A percentile compares a stretch with the other conserved stretches of the same genome.
Conservation (phyloP, 2,888 invertebrate genomes). For the Pristionchus entomophagus region DNA sequence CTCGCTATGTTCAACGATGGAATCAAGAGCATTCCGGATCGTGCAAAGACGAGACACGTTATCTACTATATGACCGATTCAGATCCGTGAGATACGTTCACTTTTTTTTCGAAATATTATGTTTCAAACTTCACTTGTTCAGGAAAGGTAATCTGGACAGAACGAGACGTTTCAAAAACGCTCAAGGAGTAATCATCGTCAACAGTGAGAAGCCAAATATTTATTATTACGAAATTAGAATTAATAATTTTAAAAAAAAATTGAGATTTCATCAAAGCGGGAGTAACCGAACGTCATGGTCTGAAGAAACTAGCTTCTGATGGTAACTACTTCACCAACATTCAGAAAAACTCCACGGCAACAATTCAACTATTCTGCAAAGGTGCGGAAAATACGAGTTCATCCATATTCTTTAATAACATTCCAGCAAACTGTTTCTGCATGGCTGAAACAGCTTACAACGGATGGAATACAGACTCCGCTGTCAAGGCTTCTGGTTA, state of each 20-base stretch:
- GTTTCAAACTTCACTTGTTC: too few relatives aligned
- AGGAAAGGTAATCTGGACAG: not conserved
- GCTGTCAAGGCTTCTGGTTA: too few relatives aligned
- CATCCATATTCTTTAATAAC: too few relatives aligned
- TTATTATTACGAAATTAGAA: too few relatives aligned
- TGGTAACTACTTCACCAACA: not conserved
- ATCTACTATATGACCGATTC: not conserved
- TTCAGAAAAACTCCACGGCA: not conserved
- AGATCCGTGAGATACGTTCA: not conserved
- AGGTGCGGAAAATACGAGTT: too few relatives aligned
- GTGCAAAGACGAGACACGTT: not conserved
- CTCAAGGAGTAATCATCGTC: not conserved
- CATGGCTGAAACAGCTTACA: too few relatives aligned
- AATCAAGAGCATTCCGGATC: not conserved
- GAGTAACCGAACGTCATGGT: not conserved
- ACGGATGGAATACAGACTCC: too few relatives aligned
- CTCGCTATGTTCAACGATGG: not conserved
- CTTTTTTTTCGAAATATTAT: too few relatives aligned
- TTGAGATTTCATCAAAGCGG: not conserved
- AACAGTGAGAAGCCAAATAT: not conserved
- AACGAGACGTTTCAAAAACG: not conserved
- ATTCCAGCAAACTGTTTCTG: too few relatives aligned
- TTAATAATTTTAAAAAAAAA: too few relatives aligned
- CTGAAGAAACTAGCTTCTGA: not conserved
- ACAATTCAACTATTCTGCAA: not conserved